Conservation (phyloP, 2,888 invertebrate species). For the Branchinecta sandiegonensis region DNA sequence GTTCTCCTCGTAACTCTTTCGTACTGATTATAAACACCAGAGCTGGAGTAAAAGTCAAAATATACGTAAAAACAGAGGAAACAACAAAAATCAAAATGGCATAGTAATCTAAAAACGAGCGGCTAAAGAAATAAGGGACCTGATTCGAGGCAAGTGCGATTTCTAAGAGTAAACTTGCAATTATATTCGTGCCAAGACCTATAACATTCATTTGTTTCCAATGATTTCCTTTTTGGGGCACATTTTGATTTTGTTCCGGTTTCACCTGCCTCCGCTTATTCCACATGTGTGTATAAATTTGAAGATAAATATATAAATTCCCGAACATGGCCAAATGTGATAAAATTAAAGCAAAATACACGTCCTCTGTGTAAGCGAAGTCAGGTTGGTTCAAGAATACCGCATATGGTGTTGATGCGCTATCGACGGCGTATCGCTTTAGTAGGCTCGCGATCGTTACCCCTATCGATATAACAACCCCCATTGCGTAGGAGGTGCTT, state of each 20-base stretch:
- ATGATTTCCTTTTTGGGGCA: background rate
- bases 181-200: background rate
- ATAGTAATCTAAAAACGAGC: background rate
- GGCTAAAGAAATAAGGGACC: conserved; percentile 10
- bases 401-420: background rate
- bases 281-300: conserved; percentile 11
- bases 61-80: background rate
- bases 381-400: background rate
- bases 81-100: background rate
- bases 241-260: background rate
- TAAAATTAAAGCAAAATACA: background rate
- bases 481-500: conserved; percentile 15
- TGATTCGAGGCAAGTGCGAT: conserved; percentile 11
- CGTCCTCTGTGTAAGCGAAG: background rate
- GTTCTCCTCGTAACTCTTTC: background rate
- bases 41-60: conserved; percentile 6
- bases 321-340: background rate
- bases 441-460: background rate
- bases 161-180: conserved; percentile 3
- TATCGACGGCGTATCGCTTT: conserved; percentile 11
- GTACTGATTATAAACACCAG: conserved; percentile 11
- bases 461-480: conserved; percentile 2
- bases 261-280: conserved; percentile 1
- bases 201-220: conserved; percentile 11
- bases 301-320: background rate